A percentile compares a stretch with the other conserved stretches of the same genome.
phyloP scores from a whole-genome alignment of 1,140 invertebrate genomes.

The Caerostris darwini region DNA sequence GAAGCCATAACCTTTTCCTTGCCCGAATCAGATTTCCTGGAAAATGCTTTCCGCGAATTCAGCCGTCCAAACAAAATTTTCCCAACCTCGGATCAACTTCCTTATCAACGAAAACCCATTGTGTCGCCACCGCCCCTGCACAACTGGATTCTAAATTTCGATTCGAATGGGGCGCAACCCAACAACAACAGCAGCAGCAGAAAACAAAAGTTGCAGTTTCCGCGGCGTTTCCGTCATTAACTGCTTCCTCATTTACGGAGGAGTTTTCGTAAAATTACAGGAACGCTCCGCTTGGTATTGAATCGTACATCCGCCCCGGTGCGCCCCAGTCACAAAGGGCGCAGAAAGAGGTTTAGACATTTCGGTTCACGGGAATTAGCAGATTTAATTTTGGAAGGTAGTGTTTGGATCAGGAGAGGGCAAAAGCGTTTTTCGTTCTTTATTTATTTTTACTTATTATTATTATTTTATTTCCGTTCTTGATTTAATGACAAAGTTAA shows the following conservation, averaged over 20 bases:
- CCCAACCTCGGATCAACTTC: neutral
- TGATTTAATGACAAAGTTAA: too few relatives aligned
- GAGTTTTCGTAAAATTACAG: constrained; percentile 52
- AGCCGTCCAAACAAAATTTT: constrained; percentile 13
- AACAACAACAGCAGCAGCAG: neutral
- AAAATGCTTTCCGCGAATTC: neutral
- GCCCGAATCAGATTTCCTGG: constrained; percentile 45
- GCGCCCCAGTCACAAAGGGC: neutral
- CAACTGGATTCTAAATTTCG: constrained; percentile 50
- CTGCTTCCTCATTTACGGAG: constrained; percentile 67
- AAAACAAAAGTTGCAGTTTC: constrained; percentile 54
- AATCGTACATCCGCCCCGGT: constrained; percentile 50
- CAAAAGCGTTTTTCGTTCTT: neutral
- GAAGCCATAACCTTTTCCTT: neutral
- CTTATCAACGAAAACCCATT: constrained; percentile 54
- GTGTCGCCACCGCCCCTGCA: neutral
- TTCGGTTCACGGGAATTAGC: constrained; percentile 25
- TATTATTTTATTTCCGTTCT: too few relatives aligned
- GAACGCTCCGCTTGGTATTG: neutral
- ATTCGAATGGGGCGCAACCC: constrained; percentile 24
- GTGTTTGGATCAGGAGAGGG: neutral
- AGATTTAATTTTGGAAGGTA: constrained; percentile 31
- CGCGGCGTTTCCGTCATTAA: constrained; percentile 60
- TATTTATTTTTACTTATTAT: neutral
- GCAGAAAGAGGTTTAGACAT: constrained; percentile 34